Evolutionary conservation across 2,113 vertebrate species (phyloP).

Genomic region (Tapirus terrestris): DNA sequence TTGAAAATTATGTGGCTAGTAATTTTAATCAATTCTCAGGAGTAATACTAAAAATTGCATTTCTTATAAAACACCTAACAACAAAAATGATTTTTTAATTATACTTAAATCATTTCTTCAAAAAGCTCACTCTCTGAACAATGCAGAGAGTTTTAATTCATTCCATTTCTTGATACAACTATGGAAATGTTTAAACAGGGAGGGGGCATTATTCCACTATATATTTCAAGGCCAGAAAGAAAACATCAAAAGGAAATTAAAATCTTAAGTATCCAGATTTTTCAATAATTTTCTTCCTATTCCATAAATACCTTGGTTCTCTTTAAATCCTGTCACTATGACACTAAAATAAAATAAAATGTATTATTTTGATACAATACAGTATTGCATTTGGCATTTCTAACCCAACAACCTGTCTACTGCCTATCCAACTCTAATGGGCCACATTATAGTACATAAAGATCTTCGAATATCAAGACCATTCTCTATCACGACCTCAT

Average conservation of each 20-base stretch:
- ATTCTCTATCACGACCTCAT: not conserved
- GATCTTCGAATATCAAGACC: not conserved
- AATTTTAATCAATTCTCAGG: not conserved
- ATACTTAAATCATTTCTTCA: not conserved
- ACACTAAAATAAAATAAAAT: constrained; percentile 6
- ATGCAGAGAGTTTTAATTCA: not conserved
- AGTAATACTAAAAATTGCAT: not conserved
- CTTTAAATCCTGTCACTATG: not conserved
- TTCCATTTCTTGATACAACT: not conserved
- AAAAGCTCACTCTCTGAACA: constrained; percentile 15
- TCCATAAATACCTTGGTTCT: not conserved
- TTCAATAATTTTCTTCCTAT: not conserved
- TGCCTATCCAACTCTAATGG: not conserved
- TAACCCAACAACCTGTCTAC: not conserved
- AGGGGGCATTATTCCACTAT: not conserved
- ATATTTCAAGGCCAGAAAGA: constrained; percentile 33
- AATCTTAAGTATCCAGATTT: not conserved
- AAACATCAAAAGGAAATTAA: constrained; percentile 43
- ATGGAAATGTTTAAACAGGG: not conserved
- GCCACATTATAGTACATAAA: not conserved
- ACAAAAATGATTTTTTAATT: not conserved
- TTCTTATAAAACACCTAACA: not conserved
- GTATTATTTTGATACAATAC: not conserved
- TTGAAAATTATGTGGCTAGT: not conserved
- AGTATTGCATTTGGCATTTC: not conserved